Evolutionary conservation across 2,797 vertebrate genomes (phyloP).

Genomic region (Austrolebias charrua): DNA sequence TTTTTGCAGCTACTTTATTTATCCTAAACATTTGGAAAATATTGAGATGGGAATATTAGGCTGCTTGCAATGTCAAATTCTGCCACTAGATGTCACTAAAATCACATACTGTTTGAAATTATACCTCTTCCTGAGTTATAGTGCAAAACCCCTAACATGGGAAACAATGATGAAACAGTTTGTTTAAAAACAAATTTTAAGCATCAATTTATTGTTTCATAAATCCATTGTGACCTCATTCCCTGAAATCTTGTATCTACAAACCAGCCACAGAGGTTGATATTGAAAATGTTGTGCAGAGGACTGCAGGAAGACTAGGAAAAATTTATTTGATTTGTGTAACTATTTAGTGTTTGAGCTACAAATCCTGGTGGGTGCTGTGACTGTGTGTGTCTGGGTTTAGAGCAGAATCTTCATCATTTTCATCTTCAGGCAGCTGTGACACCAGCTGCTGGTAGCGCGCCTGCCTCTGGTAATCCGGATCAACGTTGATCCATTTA

Average conservation of each 20-base stretch:
- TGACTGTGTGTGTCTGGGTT: slow-evolving; percentile 58
- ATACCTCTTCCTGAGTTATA: slow-evolving; percentile 51
- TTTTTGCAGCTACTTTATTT: not conserved
- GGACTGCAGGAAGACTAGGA: slow-evolving; percentile 56
- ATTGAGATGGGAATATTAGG: not conserved
- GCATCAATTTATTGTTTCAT: slow-evolving; percentile 76
- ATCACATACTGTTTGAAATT: slow-evolving; percentile 12
- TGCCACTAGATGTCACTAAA: slow-evolving; percentile 21
- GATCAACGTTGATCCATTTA: slow-evolving; percentile 99
- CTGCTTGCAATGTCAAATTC: slow-evolving; percentile 4
- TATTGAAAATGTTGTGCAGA: slow-evolving; percentile 59
- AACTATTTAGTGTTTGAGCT: slow-evolving; percentile 60
- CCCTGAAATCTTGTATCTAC: slow-evolving; percentile 71
- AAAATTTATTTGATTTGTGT: slow-evolving; percentile 8
- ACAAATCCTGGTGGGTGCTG: slow-evolving; percentile 79
- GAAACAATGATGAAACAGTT: slow-evolving; percentile 20
- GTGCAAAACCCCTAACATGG: slow-evolving; percentile 60
- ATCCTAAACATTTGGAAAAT: slow-evolving; percentile 3
- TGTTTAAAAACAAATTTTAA: slow-evolving; percentile 42
- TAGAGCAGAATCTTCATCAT: slow-evolving; percentile 57
- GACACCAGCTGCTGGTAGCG: slow-evolving; percentile 87
- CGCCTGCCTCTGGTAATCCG: slow-evolving; percentile 89
- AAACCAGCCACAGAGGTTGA: slow-evolving; percentile 50
- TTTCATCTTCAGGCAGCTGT: slow-evolving; percentile 69
- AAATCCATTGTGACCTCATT: slow-evolving; percentile 73